Conservation (phyloP, 1,140 invertebrate species). For the Drosophila ogumai region DNA sequence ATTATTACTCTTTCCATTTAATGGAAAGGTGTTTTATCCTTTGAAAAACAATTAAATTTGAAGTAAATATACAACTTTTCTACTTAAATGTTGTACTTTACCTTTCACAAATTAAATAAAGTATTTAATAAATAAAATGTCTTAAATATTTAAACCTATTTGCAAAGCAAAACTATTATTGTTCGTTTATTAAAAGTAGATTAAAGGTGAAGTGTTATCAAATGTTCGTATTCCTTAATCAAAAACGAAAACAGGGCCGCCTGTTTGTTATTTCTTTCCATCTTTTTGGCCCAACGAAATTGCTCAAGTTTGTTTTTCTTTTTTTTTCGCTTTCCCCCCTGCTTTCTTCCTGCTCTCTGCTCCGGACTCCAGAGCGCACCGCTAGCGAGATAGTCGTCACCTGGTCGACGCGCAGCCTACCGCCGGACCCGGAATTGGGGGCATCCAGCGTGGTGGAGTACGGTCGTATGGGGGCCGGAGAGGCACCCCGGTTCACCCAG, state of each 20-base stretch:
- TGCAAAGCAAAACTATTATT: background rate
- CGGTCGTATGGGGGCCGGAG: constrained; percentile 91
- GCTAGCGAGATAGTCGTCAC: constrained; percentile 92
- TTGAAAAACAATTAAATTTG: background rate
- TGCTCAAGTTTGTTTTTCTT: constrained; percentile 48
- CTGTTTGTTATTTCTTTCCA: constrained; percentile 4
- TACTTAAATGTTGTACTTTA: background rate
- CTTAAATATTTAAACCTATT: background rate
- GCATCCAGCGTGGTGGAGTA: constrained; percentile 86
- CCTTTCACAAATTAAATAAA: background rate
- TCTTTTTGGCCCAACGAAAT: constrained; percentile 44
- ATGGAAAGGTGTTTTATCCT: background rate
- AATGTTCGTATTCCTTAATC: background rate
- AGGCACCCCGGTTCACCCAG: constrained; percentile 86
- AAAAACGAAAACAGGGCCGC: background rate
- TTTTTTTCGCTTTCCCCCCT: constrained; percentile 43
- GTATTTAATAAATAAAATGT: background rate
- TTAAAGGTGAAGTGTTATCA: constrained; percentile 11
- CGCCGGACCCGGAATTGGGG: constrained; percentile 91
- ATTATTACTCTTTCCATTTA: background rate
- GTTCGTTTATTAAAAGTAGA: background rate
- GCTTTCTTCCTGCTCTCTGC: constrained; percentile 11
- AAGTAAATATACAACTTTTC: background rate
- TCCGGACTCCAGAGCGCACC: constrained; percentile 59
- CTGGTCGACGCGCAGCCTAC: constrained; percentile 94